Evolutionary conservation across 2,797 vertebrate species (phyloP).

Genomic region (Oreochromis mossambicus): DNA sequence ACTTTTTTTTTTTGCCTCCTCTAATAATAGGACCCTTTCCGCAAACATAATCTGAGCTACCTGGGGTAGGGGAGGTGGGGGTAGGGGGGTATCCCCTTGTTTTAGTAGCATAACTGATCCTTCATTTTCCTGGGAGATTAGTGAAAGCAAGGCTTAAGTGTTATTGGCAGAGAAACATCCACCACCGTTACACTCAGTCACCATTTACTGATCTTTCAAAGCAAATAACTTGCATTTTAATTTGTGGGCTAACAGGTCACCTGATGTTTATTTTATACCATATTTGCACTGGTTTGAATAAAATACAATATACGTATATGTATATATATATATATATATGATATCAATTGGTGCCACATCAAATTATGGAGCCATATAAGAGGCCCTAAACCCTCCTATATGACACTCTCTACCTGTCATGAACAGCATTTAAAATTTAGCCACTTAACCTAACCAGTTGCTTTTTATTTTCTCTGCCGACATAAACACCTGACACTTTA

Average conservation of each 20-base stretch:
- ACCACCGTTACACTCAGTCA: background rate
- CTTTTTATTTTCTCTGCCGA: background rate
- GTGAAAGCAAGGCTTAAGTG: background rate
- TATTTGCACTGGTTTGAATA: background rate
- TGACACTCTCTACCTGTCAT: background rate
- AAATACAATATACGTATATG: background rate
- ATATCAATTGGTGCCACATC: no score
- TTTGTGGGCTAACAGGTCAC: background rate
- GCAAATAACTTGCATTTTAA: background rate
- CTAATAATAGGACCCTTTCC: background rate
- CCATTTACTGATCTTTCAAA: background rate
- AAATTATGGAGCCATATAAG: background rate
- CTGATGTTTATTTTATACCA: background rate
- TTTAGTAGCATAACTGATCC: background rate
- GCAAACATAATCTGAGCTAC: background rate
- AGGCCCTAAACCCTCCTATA: background rate
- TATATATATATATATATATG: no score
- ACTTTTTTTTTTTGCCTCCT: background rate
- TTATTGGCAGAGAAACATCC: background rate
- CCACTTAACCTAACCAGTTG: background rate
- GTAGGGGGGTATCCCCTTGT: background rate
- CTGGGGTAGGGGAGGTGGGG: background rate
- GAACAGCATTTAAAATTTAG: background rate
- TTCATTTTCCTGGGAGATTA: background rate
- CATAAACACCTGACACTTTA: background rate